Base-by-base conservation (phyloP, 2,113 vertebrate genomes). In the Corvus hawaiiensis region DNA sequence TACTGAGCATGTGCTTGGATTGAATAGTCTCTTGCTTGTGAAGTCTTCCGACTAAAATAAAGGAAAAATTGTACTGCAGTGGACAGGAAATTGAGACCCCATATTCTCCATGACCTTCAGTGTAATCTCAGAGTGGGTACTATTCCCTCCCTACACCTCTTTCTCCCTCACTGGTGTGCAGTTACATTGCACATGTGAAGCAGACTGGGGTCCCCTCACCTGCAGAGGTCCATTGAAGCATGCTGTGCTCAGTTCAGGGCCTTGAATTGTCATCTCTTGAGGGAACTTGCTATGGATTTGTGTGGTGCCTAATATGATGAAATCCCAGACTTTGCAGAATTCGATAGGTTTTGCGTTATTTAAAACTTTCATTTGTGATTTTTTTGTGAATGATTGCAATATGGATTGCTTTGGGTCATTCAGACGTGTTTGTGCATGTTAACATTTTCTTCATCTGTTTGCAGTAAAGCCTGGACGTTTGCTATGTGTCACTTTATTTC, bases 101-200 rank as follows among this genome's bases (percentile, higher is more conserved):
- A 1, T 32, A 2, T 83, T 79, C 23, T 88, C 22, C 4, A 0
- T 79, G 59, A 58, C 23, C 17, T 68, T 33, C 24, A 56, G 3
- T 52, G 56, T 89, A 19, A 58, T 44, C 44, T 72, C 3, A 0
- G 28, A 81, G 30, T 52, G 21, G 8, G 30, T 56, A 10, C 32
- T 91, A 0, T 59, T 78, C 61, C 4, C 17, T 75, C 24, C 5
- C 41, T 93, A 54, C 46, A 15, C 30, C 46, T 84, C 46, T 56
- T 87, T 82, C 44, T 75, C 20, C 26, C 30, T 52, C 16, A 3
- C 19, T 13, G 3, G 2, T n/a, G 17, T 56, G 46, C 24, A 22
- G 33, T 28, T 59, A 2, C 21, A 12, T n/a, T 43, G n/a, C 76
- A 41, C 0, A 0, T 13, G 17, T 39, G 61, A 43, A 35, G 43